Percentiles rank a stretch among this genome's conserved stretches.
Conservation (phyloP, 2,113 vertebrate genomes). For the Columba livia region DNA sequence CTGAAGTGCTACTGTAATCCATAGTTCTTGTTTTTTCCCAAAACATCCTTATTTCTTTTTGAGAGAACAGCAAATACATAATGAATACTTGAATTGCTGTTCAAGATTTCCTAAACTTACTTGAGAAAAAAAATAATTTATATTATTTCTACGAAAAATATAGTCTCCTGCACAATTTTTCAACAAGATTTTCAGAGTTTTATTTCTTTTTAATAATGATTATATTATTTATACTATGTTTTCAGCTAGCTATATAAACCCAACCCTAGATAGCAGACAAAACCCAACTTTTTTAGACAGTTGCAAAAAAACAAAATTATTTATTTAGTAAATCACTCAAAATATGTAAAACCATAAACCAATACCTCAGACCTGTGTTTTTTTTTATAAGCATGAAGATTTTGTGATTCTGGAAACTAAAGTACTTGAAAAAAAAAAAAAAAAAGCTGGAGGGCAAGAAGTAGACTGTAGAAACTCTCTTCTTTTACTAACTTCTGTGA, state of each 20-base stretch:
- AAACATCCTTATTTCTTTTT: not conserved
- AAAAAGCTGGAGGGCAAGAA: slow-evolving; percentile 3
- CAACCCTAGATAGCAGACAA: not conserved
- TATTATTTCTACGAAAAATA: not conserved
- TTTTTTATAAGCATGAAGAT: not conserved
- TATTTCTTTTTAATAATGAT: not conserved
- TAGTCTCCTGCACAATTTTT: not conserved
- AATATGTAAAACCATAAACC: not conserved
- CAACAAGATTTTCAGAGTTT: not conserved
- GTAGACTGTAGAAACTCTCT: not conserved
- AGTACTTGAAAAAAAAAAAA: not conserved
- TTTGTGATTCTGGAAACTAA: not conserved
- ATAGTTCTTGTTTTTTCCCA: not conserved
- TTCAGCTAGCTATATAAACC: not conserved
- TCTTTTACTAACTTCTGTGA: slow-evolving; percentile 60
- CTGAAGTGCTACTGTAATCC: not conserved
- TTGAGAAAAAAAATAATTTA: not conserved
- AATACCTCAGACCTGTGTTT: not conserved
- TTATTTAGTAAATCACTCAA: not conserved
- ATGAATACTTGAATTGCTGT: not conserved
- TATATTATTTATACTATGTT: not conserved
- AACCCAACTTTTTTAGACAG: not conserved
- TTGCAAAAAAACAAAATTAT: not conserved
- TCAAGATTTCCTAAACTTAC: not conserved
- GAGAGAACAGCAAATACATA: not conserved